Evolutionary conservation across 2,797 vertebrate genomes (phyloP).

Genomic region (Eidolon dupreanum): DNA sequence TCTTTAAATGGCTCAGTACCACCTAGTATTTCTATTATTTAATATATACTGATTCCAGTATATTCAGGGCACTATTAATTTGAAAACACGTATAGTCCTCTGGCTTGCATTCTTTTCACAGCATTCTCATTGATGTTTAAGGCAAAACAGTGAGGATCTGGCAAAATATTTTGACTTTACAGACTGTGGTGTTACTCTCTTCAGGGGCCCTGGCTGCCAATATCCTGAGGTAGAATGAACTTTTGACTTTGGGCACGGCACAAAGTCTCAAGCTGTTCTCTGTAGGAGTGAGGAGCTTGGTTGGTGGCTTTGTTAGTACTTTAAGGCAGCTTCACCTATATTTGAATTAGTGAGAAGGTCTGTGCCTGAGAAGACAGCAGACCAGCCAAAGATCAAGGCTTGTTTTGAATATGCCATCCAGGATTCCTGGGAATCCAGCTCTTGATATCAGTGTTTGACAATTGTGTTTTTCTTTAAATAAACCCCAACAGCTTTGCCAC

Average conservation of each 20-base stretch:
- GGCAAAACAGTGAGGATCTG: conserved; percentile 48
- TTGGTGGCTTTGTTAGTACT: conserved; percentile 70
- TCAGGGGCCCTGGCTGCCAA: background rate
- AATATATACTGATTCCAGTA: background rate
- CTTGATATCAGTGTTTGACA: conserved; percentile 45
- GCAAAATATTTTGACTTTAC: conserved; percentile 27
- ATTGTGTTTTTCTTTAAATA: conserved; percentile 57
- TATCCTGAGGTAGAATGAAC: conserved; percentile 53
- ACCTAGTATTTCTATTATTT: background rate
- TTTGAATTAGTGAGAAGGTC: conserved; percentile 76
- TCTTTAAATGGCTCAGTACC: background rate
- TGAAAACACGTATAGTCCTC: background rate
- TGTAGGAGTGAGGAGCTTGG: conserved; percentile 57
- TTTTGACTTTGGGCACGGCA: conserved; percentile 80
- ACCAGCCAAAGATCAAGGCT: conserved; percentile 72
- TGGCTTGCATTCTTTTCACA: background rate
- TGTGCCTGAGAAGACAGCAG: background rate
- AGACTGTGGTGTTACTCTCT: background rate
- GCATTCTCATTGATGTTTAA: background rate
- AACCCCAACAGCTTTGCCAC: conserved; percentile 7
- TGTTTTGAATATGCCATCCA: conserved; percentile 67
- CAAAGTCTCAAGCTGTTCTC: conserved; percentile 61
- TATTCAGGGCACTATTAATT: background rate
- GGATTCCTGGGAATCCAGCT: conserved; percentile 50
- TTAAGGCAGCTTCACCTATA: conserved; percentile 79